Evolutionary conservation across 2,797 vertebrate genomes (phyloP), one percentile per base, ranked within the genome.

Genomic region (Molossus molossus): DNA sequence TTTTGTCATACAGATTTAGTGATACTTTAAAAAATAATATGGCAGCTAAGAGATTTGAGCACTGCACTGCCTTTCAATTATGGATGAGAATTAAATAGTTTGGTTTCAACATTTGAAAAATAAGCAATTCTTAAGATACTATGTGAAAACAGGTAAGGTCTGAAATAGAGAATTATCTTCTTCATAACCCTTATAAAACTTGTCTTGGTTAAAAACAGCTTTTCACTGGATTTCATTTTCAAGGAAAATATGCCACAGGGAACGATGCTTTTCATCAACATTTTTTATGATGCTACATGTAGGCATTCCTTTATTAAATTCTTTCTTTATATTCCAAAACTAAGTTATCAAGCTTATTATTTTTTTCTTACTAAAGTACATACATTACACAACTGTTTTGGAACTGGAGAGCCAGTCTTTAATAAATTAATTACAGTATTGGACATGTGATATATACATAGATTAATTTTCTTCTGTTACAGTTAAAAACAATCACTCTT

Each of bases 401-500:
- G 95, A 98, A 98, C 98, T 98, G 98, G 98, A 97, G 97, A 98
- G 64, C 98, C 98, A 98, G 98, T 98, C 98, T 99, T 98, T 98
- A 98, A 98, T 98, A 98, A 98, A 98, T 98, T 98, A 98, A 64
- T 98, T 98, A 98, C 98, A 98, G 97, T 98, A 98, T 98, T 97
- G 98, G 98, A 98, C 98, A 99, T 98, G 97, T 98, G 97, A 98
- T 98, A 98, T 98, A 98, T 98, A 99, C 98, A 98, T 98, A 98
- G 98, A 98, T 97, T 97, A 96, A 98, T 97, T 98, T 97, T 98
- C 73, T 98, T 96, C 97, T 96, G 96, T 96, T 98, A 98, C 97
- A 98, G 96, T 98, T 98, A 98, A 98, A 98, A 98, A 98, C 98
- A 98, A 96, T 98, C 98, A 98, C 95, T 97, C 97, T 98, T 98